Percentiles rank a stretch among this genome's conserved stretches.
phyloP scores from a whole-genome alignment of 2,888 invertebrate genomes.

The Drosophila flavopinicola region DNA sequence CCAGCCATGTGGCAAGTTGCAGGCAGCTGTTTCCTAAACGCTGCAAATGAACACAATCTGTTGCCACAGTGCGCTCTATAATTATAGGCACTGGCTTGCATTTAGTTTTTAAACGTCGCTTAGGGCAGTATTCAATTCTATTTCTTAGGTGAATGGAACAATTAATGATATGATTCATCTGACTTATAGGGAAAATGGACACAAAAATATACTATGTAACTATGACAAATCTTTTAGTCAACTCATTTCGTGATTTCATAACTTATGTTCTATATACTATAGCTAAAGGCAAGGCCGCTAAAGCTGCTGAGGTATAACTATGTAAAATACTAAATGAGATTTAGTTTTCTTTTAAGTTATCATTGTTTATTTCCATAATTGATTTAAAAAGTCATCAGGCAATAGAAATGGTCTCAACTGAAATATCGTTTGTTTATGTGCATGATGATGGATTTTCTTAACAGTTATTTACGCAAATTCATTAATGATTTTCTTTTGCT shows the following conservation, averaged over 20 bases:
- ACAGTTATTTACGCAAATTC: not conserved
- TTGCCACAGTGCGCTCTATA: constrained; percentile 39
- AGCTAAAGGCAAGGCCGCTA: constrained; percentile 18
- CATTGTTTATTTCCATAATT: not conserved
- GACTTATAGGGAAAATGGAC: not conserved
- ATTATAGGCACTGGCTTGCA: constrained; percentile 37
- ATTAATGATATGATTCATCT: constrained; percentile 32
- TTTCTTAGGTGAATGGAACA: constrained; percentile 5
- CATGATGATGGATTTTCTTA: not conserved
- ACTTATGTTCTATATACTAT: constrained; percentile 8
- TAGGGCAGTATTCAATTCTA: constrained; percentile 2
- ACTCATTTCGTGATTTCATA: constrained; percentile 19
- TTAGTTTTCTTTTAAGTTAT: not conserved
- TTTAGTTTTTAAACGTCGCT: constrained; percentile 2
- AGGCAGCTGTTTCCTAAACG: constrained; percentile 35
- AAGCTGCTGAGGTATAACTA: not conserved
- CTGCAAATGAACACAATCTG: constrained; percentile 7
- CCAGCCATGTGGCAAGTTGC: constrained; percentile 52
- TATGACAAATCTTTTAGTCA: constrained; percentile 42
- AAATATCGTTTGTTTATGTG: not conserved
- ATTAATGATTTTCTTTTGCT: not conserved
- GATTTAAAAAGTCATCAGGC: not conserved
- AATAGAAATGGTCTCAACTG: not conserved
- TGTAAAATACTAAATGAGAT: not conserved
- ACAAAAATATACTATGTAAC: not conserved